Evolutionary conservation across 2,797 vertebrate genomes (phyloP).

Genomic region (Rhabdomys pumilio): DNA sequence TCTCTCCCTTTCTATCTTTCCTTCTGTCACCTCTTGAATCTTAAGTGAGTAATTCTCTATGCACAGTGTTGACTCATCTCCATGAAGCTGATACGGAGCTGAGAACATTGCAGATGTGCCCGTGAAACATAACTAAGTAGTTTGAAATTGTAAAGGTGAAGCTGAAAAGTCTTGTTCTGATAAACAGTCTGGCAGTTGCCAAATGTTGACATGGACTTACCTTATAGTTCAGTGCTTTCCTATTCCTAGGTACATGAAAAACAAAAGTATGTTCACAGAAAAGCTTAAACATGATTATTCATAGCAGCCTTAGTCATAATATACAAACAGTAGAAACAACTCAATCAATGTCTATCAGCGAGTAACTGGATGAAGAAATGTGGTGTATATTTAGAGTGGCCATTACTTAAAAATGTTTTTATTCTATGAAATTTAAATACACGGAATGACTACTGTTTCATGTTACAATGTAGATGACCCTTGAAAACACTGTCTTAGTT

Average conservation of each 20-base stretch:
- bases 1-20: neutral
- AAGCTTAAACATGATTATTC: conserved; percentile 11
- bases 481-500: conserved; percentile 25
- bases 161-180: conserved; percentile 23
- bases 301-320: conserved; percentile 16
- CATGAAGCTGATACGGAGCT: neutral
- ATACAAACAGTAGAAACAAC: conserved; percentile 20
- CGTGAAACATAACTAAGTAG: conserved; percentile 35
- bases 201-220: conserved; percentile 35
- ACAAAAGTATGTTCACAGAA: conserved; percentile 58
- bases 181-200: neutral
- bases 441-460: neutral
- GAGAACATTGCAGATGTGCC: conserved; percentile 12
- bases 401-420: conserved; percentile 19
- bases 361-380: conserved; percentile 13
- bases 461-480: neutral
- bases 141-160: conserved; percentile 59
- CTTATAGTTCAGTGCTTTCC: conserved; percentile 6
- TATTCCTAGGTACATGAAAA: conserved; percentile 17
- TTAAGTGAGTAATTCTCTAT: conserved; percentile 46
- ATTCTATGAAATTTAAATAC: neutral
- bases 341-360: neutral
- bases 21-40: conserved; percentile 57
- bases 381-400: neutral
- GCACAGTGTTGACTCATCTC: conserved; percentile 40